phyloP scores from a whole-genome alignment of 2,797 vertebrate species.

The Octomys mimax region DNA sequence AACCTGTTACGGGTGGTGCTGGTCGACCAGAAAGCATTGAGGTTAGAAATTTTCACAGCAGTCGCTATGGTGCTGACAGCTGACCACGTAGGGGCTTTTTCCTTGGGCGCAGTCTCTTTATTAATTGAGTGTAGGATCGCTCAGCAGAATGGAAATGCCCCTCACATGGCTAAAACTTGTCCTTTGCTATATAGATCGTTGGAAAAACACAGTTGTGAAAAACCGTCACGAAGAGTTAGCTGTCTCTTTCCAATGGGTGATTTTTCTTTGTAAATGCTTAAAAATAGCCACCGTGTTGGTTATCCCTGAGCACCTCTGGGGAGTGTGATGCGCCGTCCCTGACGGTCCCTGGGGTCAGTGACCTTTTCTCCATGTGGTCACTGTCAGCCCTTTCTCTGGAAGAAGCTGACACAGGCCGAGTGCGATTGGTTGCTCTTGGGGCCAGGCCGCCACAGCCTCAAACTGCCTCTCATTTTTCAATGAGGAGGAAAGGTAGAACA shows the following conservation, averaged over 20 bases:
- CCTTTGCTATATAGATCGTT: background rate
- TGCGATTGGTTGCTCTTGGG: background rate
- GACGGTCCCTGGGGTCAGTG: background rate
- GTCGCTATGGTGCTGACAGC: background rate
- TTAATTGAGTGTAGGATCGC: no score
- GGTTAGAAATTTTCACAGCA: background rate
- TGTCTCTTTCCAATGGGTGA: background rate
- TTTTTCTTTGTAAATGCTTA: constrained; percentile 36
- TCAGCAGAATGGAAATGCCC: background rate
- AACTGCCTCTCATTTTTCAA: no score
- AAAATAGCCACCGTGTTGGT: background rate
- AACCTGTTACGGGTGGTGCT: background rate
- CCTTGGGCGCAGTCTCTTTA: background rate
- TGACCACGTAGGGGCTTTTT: background rate
- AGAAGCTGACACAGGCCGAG: background rate
- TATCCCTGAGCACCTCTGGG: background rate
- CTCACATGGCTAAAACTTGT: background rate
- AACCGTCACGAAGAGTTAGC: background rate
- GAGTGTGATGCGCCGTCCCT: no score
- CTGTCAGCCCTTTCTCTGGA: background rate
- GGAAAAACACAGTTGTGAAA: background rate
- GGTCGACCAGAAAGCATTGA: background rate
- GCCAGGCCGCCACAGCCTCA: background rate
- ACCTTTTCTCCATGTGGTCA: no score
- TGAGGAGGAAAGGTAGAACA: no score